Conservation (phyloP, 1,140 invertebrate genomes). For the Heliconius himera region DNA sequence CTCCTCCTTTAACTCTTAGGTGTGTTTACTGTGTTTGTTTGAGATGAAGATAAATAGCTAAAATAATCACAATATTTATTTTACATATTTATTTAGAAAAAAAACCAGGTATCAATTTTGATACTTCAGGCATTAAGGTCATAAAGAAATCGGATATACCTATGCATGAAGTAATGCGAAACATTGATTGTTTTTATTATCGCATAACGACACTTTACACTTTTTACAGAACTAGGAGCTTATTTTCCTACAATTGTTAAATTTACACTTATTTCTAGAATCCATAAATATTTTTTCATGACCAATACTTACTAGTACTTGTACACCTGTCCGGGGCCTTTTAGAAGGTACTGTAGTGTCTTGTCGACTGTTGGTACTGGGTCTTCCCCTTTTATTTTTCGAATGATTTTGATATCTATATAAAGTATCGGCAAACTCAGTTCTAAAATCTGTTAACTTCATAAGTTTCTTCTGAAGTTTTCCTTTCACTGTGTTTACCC, state of each 20-base stretch:
- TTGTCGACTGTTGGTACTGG: conserved; percentile 51
- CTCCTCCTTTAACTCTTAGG: too few relatives aligned
- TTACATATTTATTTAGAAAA: too few relatives aligned
- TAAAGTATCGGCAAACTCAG: conserved; percentile 55
- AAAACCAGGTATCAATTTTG: too few relatives aligned
- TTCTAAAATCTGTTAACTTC: conserved; percentile 57
- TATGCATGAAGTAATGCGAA: conserved; percentile 38
- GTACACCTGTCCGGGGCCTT: conserved; percentile 49
- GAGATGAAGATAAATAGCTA: too few relatives aligned
- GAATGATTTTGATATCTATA: conserved; percentile 53
- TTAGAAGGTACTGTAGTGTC: conserved; percentile 51
- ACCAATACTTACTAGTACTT: conserved; percentile 52
- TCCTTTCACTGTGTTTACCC: conserved; percentile 47
- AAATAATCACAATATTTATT: too few relatives aligned
- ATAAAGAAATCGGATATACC: conserved; percentile 42
- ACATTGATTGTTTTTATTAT: conserved; percentile 52
- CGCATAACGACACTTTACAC: conserved; percentile 51
- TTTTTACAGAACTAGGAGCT: conserved; percentile 21
- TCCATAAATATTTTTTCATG: conserved; percentile 41
- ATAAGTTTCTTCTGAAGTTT: conserved; percentile 53
- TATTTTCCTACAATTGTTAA: too few relatives aligned
- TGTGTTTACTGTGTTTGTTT: too few relatives aligned
- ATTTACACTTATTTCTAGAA: conserved; percentile 38
- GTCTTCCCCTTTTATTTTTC: conserved; percentile 53
- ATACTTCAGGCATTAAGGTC: conserved; percentile 33